Base-by-base conservation (phyloP, 2,888 invertebrate species). In the Drosophila pegasa region DNA sequence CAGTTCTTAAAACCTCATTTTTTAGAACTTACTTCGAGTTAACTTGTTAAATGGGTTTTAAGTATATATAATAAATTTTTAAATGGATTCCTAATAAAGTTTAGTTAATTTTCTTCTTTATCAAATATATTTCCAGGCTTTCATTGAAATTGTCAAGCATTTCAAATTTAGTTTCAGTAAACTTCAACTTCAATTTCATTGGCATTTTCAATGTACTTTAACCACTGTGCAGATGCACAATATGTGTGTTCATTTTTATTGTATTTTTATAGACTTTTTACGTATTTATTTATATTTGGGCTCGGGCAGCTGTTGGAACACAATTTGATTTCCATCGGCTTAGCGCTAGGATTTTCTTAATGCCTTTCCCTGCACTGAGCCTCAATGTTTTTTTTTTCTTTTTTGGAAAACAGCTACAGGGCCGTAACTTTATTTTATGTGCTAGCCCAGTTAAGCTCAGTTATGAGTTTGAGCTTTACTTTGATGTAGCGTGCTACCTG, bases 321-420 rank as follows among this genome's bases (percentile, higher is more conserved):
- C 57, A 79, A 71, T 77, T 79, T 80, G 75, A 77, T 79, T 79
- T 80, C 54, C 67, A 70, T 52, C 61, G 67, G 80, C 66, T 79
- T 80, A 63, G 71, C 80, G 71, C 65, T 47, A 45, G 75, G 70
- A 75, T 78, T 75, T 75, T 54, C 67, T 66, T 71, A 70, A 73
- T 63, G 63, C 67, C 68, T 71, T 55, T 10, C 47, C 48, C n/a
- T 33, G 8, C 48, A 20, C 40, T 60, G 61, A 29, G 0, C 25
- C 25, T 16, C 5, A 20, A 45, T 45, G 16, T 25, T 33, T 31
- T 43, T 38, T 64, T 57, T 65, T 4, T 7, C 22, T 14, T 31
- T 31, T 12, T 8, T n/a, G 4, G 22, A 20, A n/a, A 37, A 38
- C 41, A 12, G 18, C 10, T 45, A 27, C 43, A 47, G 43, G 52